Base-by-base conservation (phyloP, 2,888 invertebrate genomes). In the Pegoplata infirma region DNA sequence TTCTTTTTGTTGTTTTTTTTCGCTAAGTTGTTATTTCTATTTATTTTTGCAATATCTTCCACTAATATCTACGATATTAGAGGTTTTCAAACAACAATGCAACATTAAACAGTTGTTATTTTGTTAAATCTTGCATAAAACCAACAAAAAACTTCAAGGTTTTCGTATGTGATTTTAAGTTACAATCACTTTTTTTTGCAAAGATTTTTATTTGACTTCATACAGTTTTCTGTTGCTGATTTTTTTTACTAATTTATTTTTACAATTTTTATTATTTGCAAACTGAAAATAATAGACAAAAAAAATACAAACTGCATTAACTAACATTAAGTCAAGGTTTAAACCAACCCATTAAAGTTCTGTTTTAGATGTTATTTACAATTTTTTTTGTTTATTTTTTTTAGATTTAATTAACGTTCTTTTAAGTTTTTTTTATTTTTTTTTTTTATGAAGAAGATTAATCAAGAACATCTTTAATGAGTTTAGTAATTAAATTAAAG, bases 131-230 rank as follows among this genome's bases (percentile, higher is more conserved):
- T 68, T 69, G 44, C 69, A 59, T 51, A 61, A 16, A 25, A 46
- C 36, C 49, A 69, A 53, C 44, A 72, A 72, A 53, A 59, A 76
- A 56, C 72, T 68, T 78, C 78, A 78, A 78, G 78, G 78, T 78
- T 73, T 73, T 23, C 21, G 14, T 40, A 28, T 53, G 63, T 59
- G 19, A 49, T 72, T 68, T 63, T 28, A 14, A 78, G 68, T 63
- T 74, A 78, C 78, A 78, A 78, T 78, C 78, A 69, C 78, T 78
- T 78, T 76, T 72, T 77, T 67, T 55, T 73, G 68, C 64, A 46
- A 73, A 63, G 12, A 63, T 36, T 73, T 67, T 67, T 67, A 28
- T 67, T 76, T 47, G 32, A 40, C 58, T 47, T 47, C 25, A 14
- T 56, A 19, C 21, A 66, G n/a, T 66, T 66, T 17, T 49, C 28